These are phyloP conservation scores for Monoplex corrugatus DNA, from an alignment of 2,888 invertebrate species.

Conservation along the genomic window DNA sequence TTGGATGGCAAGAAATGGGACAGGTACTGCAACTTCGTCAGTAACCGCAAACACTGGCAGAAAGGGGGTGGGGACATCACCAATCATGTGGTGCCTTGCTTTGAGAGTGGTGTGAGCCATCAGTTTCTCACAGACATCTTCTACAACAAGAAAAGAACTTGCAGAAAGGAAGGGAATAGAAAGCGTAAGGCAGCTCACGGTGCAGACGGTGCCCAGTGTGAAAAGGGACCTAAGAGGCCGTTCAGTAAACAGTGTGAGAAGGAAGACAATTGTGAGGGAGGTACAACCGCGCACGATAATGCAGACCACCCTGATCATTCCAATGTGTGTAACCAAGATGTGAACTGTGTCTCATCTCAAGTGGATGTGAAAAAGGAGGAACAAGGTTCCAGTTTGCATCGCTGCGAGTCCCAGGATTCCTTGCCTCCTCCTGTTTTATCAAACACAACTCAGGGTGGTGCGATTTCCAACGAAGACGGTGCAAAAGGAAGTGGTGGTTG, in stretches of 20 bases:
- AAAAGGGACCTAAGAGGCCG: neutral
- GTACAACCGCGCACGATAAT: conserved; percentile 44
- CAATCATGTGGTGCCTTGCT: conserved; percentile 89
- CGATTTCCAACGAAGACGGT: conserved; percentile 49
- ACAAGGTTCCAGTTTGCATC: conserved; percentile 61
- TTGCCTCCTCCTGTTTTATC: conserved; percentile 41
- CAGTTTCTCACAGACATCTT: conserved; percentile 70
- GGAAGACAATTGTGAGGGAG: neutral
- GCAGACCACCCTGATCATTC: conserved; percentile 49
- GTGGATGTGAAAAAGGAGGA: conserved; percentile 68
- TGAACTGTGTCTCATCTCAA: conserved; percentile 62
- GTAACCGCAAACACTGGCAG: conserved; percentile 80
- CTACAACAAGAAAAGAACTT: conserved; percentile 59
- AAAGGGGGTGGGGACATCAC: conserved; percentile 83
- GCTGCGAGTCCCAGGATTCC: conserved; percentile 59
- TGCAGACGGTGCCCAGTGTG: conserved; percentile 42
- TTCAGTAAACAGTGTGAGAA: conserved; percentile 35
- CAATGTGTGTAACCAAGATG: conserved; percentile 46
- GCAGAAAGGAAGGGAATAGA: conserved; percentile 8
- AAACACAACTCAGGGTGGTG: conserved; percentile 34
- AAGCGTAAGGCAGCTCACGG: conserved; percentile 48
- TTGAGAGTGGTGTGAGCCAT: conserved; percentile 70
- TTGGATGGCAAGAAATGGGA: conserved; percentile 91
- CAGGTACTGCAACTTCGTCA: conserved; percentile 81
- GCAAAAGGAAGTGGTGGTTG: conserved; percentile 37